Percentiles rank a stretch among this genome's conserved stretches.
Evolutionary conservation across 2,797 vertebrate species (phyloP).

Genomic region (Pantherophis alleghaniensis): DNA sequence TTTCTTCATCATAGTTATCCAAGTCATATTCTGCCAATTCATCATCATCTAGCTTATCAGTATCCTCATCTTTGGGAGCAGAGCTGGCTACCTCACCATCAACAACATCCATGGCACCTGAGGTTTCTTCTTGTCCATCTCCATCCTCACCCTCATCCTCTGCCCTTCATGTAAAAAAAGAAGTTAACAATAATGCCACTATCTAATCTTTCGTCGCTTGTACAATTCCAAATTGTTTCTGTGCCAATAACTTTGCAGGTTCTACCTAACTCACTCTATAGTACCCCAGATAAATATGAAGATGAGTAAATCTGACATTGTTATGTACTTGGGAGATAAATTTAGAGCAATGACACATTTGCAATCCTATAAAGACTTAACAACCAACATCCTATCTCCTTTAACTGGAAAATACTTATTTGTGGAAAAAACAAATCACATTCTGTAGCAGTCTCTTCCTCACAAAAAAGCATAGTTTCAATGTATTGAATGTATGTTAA

Average conservation of each 20-base stretch:
- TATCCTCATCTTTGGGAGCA: slow-evolving; percentile 40
- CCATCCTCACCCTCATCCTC: slow-evolving; percentile 76
- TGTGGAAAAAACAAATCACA: not conserved
- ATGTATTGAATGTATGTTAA: not conserved
- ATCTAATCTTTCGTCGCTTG: rapidly evolving
- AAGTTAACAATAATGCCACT: not conserved
- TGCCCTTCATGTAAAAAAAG: slow-evolving; percentile 52
- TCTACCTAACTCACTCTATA: not conserved
- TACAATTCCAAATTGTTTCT: not conserved
- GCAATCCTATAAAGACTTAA: not conserved
- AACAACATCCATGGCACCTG: slow-evolving; percentile 11
- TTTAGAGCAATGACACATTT: not conserved
- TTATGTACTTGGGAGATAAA: not conserved
- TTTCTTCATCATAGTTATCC: slow-evolving; percentile 89
- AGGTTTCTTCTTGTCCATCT: slow-evolving; percentile 31
- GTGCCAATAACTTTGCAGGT: not conserved
- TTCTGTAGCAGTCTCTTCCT: not conserved
- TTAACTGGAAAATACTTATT: not conserved
- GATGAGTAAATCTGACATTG: not conserved
- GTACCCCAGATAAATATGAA: not conserved
- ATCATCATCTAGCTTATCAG: slow-evolving; percentile 68
- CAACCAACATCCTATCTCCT: not conserved
- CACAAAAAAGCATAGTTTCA: not conserved
- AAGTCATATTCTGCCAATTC: slow-evolving; percentile 90
- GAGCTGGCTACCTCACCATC: slow-evolving; percentile 41